These are phyloP conservation scores for Apodemia hepburni DNA, from an alignment of 2,888 invertebrate genomes.

Conservation along the genomic window DNA sequence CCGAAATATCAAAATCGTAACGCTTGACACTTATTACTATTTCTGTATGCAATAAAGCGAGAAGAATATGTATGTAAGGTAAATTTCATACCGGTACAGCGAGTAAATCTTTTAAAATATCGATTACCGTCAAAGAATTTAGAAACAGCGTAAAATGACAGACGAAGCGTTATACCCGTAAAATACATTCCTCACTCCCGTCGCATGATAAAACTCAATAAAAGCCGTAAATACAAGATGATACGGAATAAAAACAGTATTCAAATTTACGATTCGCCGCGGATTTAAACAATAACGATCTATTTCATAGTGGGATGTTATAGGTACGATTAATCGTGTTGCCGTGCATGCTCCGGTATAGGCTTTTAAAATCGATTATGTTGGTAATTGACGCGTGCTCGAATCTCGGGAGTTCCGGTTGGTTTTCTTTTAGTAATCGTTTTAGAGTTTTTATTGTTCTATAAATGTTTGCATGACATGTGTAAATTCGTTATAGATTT, in stretches of 20 bases:
- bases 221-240: slow-evolving; percentile 66
- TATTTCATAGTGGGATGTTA: slow-evolving; percentile 69
- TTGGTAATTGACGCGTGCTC: slow-evolving; percentile 64
- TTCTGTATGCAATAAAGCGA: too few species aligned
- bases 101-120: too few species aligned
- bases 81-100: not conserved
- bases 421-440: slow-evolving; percentile 46
- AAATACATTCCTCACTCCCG: slow-evolving; percentile 57
- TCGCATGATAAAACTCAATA: slow-evolving; percentile 67
- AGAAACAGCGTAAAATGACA: too few species aligned
- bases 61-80: too few species aligned
- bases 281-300: slow-evolving; percentile 78
- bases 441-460: slow-evolving; percentile 40
- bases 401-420: slow-evolving; percentile 54
- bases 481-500: not conserved
- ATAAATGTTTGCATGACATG: slow-evolving; percentile 4
- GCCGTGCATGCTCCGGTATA: slow-evolving; percentile 36
- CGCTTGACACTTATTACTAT: too few species aligned
- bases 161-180: not conserved
- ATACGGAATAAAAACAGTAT: slow-evolving; percentile 69
- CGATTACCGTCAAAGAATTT: too few species aligned
- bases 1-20: too few species aligned
- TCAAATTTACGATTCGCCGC: slow-evolving; percentile 74
- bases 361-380: slow-evolving; percentile 62
- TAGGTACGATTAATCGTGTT: slow-evolving; percentile 37